Base-by-base conservation (phyloP, 1,140 invertebrate species). In the Calliphora vicina region DNA sequence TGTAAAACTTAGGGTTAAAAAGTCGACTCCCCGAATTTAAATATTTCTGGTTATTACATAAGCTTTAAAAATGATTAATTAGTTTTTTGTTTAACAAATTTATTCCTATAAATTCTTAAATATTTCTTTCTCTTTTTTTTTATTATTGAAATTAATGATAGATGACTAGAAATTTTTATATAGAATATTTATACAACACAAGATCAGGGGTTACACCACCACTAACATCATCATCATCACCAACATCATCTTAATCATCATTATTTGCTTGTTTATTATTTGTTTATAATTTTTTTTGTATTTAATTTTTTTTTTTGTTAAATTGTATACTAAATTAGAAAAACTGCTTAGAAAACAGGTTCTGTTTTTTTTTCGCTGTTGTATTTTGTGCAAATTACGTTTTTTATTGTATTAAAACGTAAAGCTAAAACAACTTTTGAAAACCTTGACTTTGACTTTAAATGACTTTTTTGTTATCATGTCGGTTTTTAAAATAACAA, bases 401-500 rank as follows among this genome's bases (percentile, higher is more conserved):
- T 78, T 45, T 35, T n/a, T 35, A 35, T 35, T 35, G 35, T 78
- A 25, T 43, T 42, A 76, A 29, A 78, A 78, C 35, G 42, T 78
- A 20, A 76, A 76, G 73, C 73, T 76, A 35, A 76, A 76, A 76
- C 73, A 42, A 42, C 73, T 76, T 76, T 74, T 74, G 26, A 82
- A 89, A 89, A 89, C 88, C 88, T 89, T 89, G 88, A 89, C 88
- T 89, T 89, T 89, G 88, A 89, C 88, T 89, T 89, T 87, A 88
- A 89, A 85, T 89, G 88, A 89, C 88, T 89, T 80, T 71, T 82
- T 50, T 67, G 17, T 67, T 67, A 20, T 67, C 80, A 71, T 12
- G 45, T 17, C 45, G 27, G 45, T 20, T 81, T 78, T 78, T 35
- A 43, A 43, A 43, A 9, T 2, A 81, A 81, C 12, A 71, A 81